Conservation (phyloP, 2,113 vertebrate species). For the Pelecanus crispus region DNA sequence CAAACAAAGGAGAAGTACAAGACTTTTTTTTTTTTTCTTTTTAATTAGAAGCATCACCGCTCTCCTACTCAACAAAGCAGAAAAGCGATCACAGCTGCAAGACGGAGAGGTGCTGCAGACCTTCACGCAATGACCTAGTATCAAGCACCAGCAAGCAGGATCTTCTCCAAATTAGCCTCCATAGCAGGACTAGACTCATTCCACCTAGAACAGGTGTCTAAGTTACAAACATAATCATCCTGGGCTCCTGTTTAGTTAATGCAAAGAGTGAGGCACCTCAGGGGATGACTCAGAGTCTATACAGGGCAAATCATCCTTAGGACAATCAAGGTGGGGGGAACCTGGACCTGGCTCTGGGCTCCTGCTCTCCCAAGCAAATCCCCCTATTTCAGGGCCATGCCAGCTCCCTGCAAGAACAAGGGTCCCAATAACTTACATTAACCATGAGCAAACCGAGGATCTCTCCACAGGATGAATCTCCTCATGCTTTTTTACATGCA, state of each 20-base stretch:
- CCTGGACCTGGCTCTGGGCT: not conserved
- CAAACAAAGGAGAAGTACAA: not conserved
- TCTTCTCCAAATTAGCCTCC: not conserved
- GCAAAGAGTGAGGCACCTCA: not conserved
- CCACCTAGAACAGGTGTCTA: not conserved
- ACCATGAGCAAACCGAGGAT: not conserved
- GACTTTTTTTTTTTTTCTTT: not conserved
- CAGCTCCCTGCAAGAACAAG: not conserved
- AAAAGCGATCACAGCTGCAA: not conserved
- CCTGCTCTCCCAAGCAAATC: not conserved
- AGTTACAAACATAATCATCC: not conserved
- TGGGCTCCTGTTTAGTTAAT: not conserved
- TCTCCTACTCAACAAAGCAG: not conserved
- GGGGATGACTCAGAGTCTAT: not conserved
- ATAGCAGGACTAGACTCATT: not conserved
- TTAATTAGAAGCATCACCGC: slow-evolving; percentile 24
- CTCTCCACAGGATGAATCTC: not conserved
- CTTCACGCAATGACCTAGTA: not conserved
- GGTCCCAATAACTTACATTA: not conserved
- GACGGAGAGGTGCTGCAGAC: not conserved
- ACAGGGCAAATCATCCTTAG: accelerated
- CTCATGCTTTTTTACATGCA: not conserved
- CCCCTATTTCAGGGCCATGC: not conserved
- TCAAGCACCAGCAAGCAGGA: not conserved
- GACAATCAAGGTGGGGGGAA: not conserved